These are phyloP conservation scores for Mesodorylaimus sp. DNA, from an alignment of 2,888 invertebrate species.

Conservation along the genomic window DNA sequence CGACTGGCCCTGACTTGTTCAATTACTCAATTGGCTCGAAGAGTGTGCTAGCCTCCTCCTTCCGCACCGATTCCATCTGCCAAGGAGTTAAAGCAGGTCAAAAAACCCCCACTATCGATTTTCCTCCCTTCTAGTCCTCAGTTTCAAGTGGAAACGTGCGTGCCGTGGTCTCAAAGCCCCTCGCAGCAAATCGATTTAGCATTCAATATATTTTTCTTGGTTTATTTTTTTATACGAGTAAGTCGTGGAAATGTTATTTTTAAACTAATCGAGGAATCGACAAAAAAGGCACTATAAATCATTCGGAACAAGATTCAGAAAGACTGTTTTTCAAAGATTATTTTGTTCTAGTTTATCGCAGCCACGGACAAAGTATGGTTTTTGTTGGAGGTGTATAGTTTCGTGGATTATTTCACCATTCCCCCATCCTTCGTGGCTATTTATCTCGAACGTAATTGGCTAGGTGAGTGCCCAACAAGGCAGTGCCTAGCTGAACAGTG, in stretches of 20 bases:
- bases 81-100: too few relatives aligned
- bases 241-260: too few relatives aligned
- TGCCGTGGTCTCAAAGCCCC: conserved; percentile 96
- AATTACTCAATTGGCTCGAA: too few relatives aligned
- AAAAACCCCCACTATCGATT: too few relatives aligned
- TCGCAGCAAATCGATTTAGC: conserved; percentile 99
- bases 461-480: conserved; percentile 55
- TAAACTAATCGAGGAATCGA: too few relatives aligned
- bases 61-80: too few relatives aligned
- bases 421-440: conserved; percentile 99
- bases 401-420: conserved; percentile 99
- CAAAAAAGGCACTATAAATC: too few relatives aligned
- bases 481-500: too few relatives aligned
- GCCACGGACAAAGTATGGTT: conserved; percentile 99
- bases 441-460: conserved; percentile 99
- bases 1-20: too few relatives aligned
- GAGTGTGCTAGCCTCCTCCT: too few relatives aligned
- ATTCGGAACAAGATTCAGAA: too few relatives aligned
- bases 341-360: conserved; percentile 82
- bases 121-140: conserved; percentile 42
- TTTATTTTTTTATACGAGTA: conserved; percentile 99
- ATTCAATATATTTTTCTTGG: conserved; percentile 99
- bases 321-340: too few relatives aligned
- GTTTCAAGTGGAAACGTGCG: conserved; percentile 74
- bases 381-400: conserved; percentile 99